Base-by-base conservation (phyloP, 1,140 invertebrate genomes). In the Babylonia areolata region DNA sequence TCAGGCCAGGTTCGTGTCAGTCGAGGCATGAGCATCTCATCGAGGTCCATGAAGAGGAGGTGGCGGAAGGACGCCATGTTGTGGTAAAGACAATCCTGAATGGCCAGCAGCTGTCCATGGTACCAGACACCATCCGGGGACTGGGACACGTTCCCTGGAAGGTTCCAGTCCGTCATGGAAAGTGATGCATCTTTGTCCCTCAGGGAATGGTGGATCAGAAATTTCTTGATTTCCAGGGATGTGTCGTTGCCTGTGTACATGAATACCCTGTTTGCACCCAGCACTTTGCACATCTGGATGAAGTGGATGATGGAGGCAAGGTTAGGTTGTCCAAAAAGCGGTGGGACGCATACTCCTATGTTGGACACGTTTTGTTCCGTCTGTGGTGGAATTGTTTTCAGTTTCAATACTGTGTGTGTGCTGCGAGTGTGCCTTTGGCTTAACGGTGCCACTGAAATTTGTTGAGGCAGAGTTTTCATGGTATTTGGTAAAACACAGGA, bases 311-410 rank as follows among this genome's bases (percentile, higher is more conserved):
- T 51, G 37, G 87, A 87, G 28, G 89, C 88, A 51, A 92, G 73
- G 31, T 84, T 87, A n/a, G 92, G 90, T 54, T 92, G 75, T 28
- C 93, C 93, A 89, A 93, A 93, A 46, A 94, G 82, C 15, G 94
- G 93, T n/a, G 94, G 92, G 39, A 94, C 88, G 87, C 94, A 94
- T 6, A 94, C 86, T 3, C 96, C 97, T 42, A 99, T 84, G 37
- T 73, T 35, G 37, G 5, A 15, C 6, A 69, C 69, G 3, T 42
- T 17, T 3, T 31, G 31, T 0, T 73, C 31, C 12, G 69, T 75
- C 37, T 84, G 23, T 12, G 58, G 23, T 75, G 82, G 82, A 75
- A 84, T 84, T 11, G 69, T 75, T 46, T 42, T 84, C 31, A 84
- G 64, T 0, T 37, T 75, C 78, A 87, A 9, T 54, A 75, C 79